Conservation (phyloP, 1,140 invertebrate genomes). For the Sminthurides bifidus region DNA sequence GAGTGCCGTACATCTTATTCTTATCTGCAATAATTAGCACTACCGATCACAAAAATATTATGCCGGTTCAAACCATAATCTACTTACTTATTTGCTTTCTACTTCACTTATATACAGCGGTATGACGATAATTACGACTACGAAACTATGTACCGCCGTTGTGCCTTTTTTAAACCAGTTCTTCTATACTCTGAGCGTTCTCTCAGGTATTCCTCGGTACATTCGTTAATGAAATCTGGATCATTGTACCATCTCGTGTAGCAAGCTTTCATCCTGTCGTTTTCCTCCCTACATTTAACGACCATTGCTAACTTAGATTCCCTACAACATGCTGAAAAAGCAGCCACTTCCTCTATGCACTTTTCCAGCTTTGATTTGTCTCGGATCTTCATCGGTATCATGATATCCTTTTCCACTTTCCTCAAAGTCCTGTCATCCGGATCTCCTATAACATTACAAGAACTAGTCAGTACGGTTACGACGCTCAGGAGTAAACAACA, state of each 20-base stretch:
- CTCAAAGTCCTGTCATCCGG: constrained; percentile 64
- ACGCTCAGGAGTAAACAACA: no score
- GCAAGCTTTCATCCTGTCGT: constrained; percentile 54
- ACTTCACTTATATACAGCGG: no score
- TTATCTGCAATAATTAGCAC: no score
- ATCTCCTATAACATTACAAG: no score
- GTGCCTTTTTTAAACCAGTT: constrained; percentile 49
- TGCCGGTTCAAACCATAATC: no score
- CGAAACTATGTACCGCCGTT: no score
- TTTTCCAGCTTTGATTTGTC: constrained; percentile 63
- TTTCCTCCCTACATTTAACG: constrained; percentile 58
- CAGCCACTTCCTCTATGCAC: constrained; percentile 55
- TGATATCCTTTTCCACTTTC: constrained; percentile 68
- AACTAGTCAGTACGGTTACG: no score
- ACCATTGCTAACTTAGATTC: constrained; percentile 54
- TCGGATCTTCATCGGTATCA: constrained; percentile 74
- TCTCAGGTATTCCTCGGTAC: constrained; percentile 63
- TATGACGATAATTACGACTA: no score
- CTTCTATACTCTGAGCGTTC: constrained; percentile 66
- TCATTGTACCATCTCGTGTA: constrained; percentile 61
- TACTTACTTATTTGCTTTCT: no score
- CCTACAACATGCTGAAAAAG: constrained; percentile 64
- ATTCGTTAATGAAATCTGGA: constrained; percentile 57
- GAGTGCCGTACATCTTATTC: no score
- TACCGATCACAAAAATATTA: no score